Conservation (phyloP, 2,888 invertebrate genomes). For the Protula sp. region DNA sequence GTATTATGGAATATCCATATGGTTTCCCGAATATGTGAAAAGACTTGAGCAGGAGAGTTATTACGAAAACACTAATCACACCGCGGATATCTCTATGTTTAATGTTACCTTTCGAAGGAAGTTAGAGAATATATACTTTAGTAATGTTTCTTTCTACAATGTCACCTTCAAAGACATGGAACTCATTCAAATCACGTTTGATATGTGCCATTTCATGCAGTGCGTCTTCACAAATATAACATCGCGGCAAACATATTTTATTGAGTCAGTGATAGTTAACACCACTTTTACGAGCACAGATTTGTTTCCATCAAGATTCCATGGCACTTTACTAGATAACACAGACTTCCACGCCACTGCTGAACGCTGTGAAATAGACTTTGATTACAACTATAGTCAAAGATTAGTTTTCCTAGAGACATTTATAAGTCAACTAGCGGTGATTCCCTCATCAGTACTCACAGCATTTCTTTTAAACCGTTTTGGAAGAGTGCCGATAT, state of each 20-base stretch:
- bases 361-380: constrained; percentile 8
- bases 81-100: background rate
- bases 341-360: background rate
- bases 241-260: constrained; percentile 9
- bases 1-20: constrained; percentile 18
- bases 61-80: constrained; percentile 3
- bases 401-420: constrained; percentile 11
- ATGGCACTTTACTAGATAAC: constrained; percentile 3
- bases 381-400: constrained; percentile 12
- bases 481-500: constrained; percentile 12
- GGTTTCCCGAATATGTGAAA: constrained; percentile 21
- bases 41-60: constrained; percentile 10
- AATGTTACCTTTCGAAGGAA: background rate
- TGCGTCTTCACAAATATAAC: constrained; percentile 16
- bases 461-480: constrained; percentile 11
- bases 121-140: constrained; percentile 10
- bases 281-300: constrained; percentile 12
- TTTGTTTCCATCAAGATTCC: constrained; percentile 13
- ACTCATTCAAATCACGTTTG: constrained; percentile 14
- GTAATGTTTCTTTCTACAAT: constrained; percentile 9
- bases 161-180: constrained; percentile 13
- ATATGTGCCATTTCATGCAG: constrained; percentile 7
- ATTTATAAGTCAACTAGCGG: constrained; percentile 14
- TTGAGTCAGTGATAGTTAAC: constrained; percentile 4
- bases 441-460: constrained; percentile 11